These are phyloP conservation scores for Psephotus haematonotus DNA, from an alignment of 2,113 vertebrate species.

Conservation along the genomic window DNA sequence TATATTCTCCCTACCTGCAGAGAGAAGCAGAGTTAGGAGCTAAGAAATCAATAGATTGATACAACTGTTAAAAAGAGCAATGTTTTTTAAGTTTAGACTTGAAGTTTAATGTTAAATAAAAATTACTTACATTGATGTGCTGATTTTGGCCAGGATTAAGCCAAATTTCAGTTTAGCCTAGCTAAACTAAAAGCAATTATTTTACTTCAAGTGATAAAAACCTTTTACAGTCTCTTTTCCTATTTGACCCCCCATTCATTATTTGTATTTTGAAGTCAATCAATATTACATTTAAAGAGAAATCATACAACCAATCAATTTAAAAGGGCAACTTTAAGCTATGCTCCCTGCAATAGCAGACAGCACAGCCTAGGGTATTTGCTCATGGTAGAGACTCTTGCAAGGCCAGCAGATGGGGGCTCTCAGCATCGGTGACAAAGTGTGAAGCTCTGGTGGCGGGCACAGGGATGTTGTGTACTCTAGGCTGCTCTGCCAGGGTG, in stretches of 20 bases:
- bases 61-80: not conserved
- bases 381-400: fast-evolving
- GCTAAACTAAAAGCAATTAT: not conserved
- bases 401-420: not conserved
- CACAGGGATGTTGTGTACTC: not conserved
- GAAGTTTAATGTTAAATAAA: not conserved
- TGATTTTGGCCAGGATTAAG: not conserved
- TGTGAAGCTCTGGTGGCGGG: not conserved
- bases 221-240: not conserved
- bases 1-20: not conserved
- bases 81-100: not conserved
- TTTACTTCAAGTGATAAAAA: not conserved
- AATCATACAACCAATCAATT: not conserved
- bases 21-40: not conserved
- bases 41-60: not conserved
- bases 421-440: fast-evolving
- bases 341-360: not conserved
- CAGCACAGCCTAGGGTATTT: not conserved
- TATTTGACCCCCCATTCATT: not conserved
- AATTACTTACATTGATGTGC: not conserved
- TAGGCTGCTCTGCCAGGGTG: not conserved
- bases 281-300: not conserved
- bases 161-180: not conserved
- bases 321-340: not conserved
- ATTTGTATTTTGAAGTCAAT: not conserved